Evolutionary conservation across 2,113 vertebrate genomes (phyloP), one percentile per base, ranked within the genome.

Genomic region (Numida meleagris): DNA sequence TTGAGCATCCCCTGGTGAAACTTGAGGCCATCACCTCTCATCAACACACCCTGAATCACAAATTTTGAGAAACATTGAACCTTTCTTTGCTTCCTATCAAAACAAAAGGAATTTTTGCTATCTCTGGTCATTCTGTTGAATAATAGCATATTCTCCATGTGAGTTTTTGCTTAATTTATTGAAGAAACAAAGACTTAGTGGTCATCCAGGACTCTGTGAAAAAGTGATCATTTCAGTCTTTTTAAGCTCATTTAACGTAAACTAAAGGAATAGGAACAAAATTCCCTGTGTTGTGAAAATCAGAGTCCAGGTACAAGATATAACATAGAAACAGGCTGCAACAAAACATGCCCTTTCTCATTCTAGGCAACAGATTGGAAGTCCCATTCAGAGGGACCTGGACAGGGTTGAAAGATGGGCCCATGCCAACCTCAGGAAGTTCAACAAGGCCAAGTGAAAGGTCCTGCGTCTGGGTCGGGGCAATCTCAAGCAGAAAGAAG

Each of bases 221-320:
- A 74, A 74, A 42, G 23, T n/a, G 50, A 13, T 10, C 24, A 27
- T 74, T 80, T 43, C 21, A 66, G 31, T 8, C 4, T 71, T 66
- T 86, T 53, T n/a, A 59, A 53, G 25, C 10, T 71, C 21, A 20
- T 51, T 85, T 36, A 3, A 31, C 48, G 38, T 33, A 4, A 70
- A 48, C 10, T 9, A 50, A 72, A 43, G 34, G 25, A 66, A n/a
- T 3, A 31, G 87, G 48, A 80, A 40, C 9, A 38, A 75, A 86
- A 31, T 12, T 53, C 17, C 34, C 17, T 53, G 8, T n/a, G 36
- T 34, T 2, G 4, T n/a, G 23, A 59, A 90, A 67, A 62, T 5
- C 42, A 6, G 12, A 58, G 17, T 66, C 50, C 57, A 0, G 2
- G 34, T 19, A 48, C 1, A 2, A 50, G 27, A n/a, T 17, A 31